phyloP scores from a whole-genome alignment of 2,888 invertebrate species.

The Leucoma salicis region DNA sequence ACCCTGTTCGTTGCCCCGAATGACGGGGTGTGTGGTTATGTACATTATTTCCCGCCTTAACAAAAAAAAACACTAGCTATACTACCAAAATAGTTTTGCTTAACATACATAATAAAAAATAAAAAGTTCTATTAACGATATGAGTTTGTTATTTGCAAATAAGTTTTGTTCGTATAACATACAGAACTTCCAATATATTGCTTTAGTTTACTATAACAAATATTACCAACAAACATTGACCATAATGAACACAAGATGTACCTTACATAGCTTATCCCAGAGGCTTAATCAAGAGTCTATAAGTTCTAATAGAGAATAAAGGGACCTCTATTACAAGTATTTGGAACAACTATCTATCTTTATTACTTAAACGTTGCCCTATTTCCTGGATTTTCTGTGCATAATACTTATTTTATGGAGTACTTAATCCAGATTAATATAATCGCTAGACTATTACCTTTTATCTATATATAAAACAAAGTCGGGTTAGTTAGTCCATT shows the following conservation, averaged over 20 bases:
- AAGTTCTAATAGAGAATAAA: slow-evolving; percentile 15
- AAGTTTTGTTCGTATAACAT: too few species aligned
- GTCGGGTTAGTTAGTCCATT: too few species aligned
- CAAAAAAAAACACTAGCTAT: too few species aligned
- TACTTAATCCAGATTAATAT: background rate
- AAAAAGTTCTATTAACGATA: too few species aligned
- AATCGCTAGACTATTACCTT: too few species aligned
- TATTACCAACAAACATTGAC: slow-evolving; percentile 13
- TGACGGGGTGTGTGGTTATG: too few species aligned
- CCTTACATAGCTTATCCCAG: slow-evolving; percentile 21
- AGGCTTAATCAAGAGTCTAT: slow-evolving; percentile 27
- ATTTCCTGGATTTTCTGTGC: background rate
- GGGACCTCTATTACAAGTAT: slow-evolving; percentile 1
- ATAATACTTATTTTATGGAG: slow-evolving; percentile 2
- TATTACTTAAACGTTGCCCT: slow-evolving; percentile 3
- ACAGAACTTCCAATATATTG: background rate
- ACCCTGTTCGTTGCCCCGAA: too few species aligned
- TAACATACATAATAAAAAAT: too few species aligned
- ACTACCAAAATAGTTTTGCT: too few species aligned
- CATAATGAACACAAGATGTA: slow-evolving; percentile 21
- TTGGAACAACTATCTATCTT: slow-evolving; percentile 3
- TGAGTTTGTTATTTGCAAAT: too few species aligned
- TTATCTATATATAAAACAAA: too few species aligned
- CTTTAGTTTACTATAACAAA: background rate
- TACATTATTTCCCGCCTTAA: too few species aligned